These are phyloP conservation scores for Pelodytes ibericus DNA, from an alignment of 2,797 vertebrate species.

Conservation along the genomic window DNA sequence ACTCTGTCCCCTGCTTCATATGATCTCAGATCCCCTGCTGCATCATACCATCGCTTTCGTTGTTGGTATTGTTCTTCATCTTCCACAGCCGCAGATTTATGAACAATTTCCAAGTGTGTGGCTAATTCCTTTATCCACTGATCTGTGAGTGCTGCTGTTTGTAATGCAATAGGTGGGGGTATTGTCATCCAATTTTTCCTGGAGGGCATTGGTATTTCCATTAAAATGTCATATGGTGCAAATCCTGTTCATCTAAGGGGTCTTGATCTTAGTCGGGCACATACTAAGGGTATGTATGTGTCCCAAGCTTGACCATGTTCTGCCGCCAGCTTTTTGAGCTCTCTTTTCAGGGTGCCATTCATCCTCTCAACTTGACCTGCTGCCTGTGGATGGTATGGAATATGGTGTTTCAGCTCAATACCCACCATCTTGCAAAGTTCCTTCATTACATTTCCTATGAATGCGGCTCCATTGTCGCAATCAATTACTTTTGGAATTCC, in stretches of 20 bases:
- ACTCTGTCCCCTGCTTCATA: not conserved
- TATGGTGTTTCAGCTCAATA: slow-evolving; percentile 1
- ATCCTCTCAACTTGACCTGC: slow-evolving; percentile 5
- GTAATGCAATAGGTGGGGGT: not conserved
- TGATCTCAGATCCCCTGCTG: not conserved
- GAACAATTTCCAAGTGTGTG: no score
- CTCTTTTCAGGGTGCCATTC: no score
- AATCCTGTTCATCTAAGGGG: no score
- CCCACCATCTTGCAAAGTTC: slow-evolving; percentile 3
- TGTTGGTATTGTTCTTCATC: slow-evolving; percentile 1
- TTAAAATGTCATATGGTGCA: no score
- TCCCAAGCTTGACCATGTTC: not conserved
- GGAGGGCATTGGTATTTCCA: no score
- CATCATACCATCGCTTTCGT: not conserved
- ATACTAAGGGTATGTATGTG: not conserved
- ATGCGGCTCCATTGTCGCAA: not conserved
- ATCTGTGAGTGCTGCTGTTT: no score
- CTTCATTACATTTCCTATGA: slow-evolving; percentile 9
- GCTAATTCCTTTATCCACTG: no score
- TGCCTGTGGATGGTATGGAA: not conserved
- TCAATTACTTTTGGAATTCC: slow-evolving; percentile 6
- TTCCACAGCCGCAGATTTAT: no score
- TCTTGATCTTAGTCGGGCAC: not conserved
- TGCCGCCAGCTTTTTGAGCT: not conserved
- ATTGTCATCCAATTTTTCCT: not conserved